Conservation (phyloP, 2,113 vertebrate species). For the Empidonax traillii region DNA sequence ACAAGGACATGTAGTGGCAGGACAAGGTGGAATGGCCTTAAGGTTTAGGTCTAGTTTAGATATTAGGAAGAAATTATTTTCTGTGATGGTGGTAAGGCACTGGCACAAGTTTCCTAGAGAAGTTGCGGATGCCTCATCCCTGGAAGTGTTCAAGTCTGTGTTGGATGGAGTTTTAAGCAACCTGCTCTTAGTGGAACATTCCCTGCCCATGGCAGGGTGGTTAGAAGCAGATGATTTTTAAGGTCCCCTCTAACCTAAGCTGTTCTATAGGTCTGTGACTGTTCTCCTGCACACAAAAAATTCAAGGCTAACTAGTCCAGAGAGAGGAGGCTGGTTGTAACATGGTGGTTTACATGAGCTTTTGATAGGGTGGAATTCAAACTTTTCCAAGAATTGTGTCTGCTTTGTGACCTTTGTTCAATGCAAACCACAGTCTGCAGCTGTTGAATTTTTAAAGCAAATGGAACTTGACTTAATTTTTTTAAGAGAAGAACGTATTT, state of each 20-base stretch:
- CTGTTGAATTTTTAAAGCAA: not conserved
- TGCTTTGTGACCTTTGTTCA: not conserved
- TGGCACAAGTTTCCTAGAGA: not conserved
- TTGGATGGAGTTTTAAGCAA: not conserved
- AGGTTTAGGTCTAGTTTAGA: not conserved
- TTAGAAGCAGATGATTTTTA: not conserved
- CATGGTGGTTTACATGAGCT: rapidly evolving
- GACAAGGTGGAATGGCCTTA: not conserved
- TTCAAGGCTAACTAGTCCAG: not conserved
- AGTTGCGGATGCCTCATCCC: not conserved
- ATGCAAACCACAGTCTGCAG: not conserved
- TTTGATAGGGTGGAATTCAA: not conserved
- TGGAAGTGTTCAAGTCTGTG: not conserved
- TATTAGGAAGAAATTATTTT: not conserved
- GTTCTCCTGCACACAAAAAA: not conserved
- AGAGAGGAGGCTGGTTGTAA: not conserved
- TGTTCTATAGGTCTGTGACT: not conserved
- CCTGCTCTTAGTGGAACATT: not conserved
- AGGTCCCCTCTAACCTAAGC: not conserved
- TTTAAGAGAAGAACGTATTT: not conserved
- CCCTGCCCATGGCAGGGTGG: not conserved
- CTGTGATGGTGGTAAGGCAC: not conserved
- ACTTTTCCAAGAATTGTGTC: not conserved
- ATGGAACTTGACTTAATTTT: not conserved
- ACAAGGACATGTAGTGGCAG: rapidly evolving